Percentiles rank a stretch among this genome's conserved stretches.
phyloP scores from a whole-genome alignment of 2,888 invertebrate genomes.

The Aelia acuminata region DNA sequence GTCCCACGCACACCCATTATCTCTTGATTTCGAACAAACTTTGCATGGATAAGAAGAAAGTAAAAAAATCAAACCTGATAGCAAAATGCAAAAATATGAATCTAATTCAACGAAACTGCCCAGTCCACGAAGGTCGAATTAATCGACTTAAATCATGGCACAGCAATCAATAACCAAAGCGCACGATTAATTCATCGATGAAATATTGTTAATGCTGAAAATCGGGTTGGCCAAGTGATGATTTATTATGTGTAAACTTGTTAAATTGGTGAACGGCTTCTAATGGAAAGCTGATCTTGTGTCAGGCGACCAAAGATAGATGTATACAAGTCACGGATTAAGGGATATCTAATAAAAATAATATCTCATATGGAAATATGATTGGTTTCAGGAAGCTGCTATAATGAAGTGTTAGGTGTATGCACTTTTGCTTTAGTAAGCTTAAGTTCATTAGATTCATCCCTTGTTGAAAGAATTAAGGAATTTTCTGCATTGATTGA shows the following conservation, averaged over 20 bases:
- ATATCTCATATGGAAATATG: not conserved
- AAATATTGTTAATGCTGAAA: not conserved
- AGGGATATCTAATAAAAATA: not conserved
- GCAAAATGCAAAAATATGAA: not conserved
- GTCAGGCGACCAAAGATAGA: not conserved
- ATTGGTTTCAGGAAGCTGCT: not conserved
- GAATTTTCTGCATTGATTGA: too few relatives aligned
- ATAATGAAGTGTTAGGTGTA: not conserved
- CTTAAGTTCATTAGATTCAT: too few relatives aligned
- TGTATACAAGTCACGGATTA: not conserved
- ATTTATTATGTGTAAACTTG: conserved; percentile 21
- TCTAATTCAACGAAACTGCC: not conserved
- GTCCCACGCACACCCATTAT: too few relatives aligned
- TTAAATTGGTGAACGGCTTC: not conserved
- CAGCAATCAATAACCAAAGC: not conserved
- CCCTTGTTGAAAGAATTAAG: not conserved
- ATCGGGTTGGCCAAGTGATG: not conserved
- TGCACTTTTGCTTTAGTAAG: too few relatives aligned
- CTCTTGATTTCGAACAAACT: too few relatives aligned
- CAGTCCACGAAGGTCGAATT: not conserved
- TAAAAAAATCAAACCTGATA: too few relatives aligned
- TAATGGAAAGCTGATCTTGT: not conserved
- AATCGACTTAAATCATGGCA: not conserved
- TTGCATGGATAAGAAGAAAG: too few relatives aligned
- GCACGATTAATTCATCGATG: not conserved